Evolutionary conservation across 2,113 vertebrate genomes (phyloP), one percentile per base, ranked within the genome.

Genomic region (Amphiprion ocellaris): DNA sequence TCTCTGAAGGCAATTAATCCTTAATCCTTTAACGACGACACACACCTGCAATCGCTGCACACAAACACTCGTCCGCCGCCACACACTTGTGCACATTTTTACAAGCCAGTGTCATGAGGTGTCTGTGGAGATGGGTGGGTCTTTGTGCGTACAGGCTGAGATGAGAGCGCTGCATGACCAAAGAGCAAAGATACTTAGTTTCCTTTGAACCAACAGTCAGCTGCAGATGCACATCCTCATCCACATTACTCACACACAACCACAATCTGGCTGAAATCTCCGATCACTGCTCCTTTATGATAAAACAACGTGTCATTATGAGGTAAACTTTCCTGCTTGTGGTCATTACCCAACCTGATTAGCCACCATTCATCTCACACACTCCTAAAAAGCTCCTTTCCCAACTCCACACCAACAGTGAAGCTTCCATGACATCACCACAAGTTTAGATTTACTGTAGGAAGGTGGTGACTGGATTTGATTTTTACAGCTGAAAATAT

Each of bases 1-100:
- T 90, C 88, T 90, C 85, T 86, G 83, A 85, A 89, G 79, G 86
- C 74, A 93, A 94, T 94, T 92, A 92, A 93, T 94, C 87, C 81
- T 82, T 95, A 92, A 93, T 93, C 91, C 89, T 60, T 79, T 46
- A 79, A 61, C 26, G 44, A 73, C 39, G 4, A 47, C 23, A 17
- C 61, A 75, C 41, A 8, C 47, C 46, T 23, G 47, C 74, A 83
- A 52, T 69, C 54, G 21, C 53, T 41, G 41, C 76, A 69, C 78
- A 75, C 71, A 78, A 28, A 68, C 67, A 74, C 66, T n/a, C n/a
- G 55, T 61, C 62, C 55, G 69, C 56, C 59, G 74, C 24, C 53
- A 75, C 71, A 52, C 74, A 58, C 74, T 69, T 63, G 60, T 68
- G 69, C 74, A 89, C 82, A 88, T 83, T 84, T 88, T 74, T 82